Evolutionary conservation across 1,140 invertebrate genomes (phyloP).

Genomic region (Andrena cerasifolii): DNA sequence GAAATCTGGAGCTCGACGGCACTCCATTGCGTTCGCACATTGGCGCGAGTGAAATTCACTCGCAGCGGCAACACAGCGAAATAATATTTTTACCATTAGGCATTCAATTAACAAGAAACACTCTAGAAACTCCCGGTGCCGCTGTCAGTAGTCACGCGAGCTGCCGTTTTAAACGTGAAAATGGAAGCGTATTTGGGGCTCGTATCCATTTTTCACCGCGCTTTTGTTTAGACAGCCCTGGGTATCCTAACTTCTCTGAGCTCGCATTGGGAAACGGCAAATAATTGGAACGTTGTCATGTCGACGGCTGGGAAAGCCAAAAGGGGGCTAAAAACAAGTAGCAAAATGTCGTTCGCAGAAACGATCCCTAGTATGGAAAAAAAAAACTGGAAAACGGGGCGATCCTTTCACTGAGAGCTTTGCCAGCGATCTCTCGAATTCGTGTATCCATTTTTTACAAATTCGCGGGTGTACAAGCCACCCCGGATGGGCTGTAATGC

Average conservation of each 20-base stretch:
- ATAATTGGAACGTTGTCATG: conserved; percentile 1
- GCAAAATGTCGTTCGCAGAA: not conserved
- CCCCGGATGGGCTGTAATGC: not conserved
- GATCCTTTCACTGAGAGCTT: not conserved
- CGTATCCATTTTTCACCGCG: not conserved
- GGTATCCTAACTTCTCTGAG: no score
- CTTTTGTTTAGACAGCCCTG: not conserved
- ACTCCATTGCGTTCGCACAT: no score
- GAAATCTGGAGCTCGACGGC: not conserved
- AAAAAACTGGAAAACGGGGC: not conserved
- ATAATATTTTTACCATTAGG: no score
- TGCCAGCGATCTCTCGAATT: not conserved
- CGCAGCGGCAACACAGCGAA: no score
- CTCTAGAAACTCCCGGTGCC: no score
- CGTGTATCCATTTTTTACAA: not conserved
- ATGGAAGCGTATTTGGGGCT: no score
- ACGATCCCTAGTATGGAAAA: no score
- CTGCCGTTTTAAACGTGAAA: no score
- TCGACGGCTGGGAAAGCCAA: not conserved
- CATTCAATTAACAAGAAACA: no score
- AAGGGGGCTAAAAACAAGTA: not conserved
- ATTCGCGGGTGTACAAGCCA: not conserved
- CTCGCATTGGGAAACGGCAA: not conserved
- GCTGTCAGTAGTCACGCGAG: no score
- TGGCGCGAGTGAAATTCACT: no score